phyloP scores from a whole-genome alignment of 2,797 vertebrate species.

The Phoeniculus purpureus region DNA sequence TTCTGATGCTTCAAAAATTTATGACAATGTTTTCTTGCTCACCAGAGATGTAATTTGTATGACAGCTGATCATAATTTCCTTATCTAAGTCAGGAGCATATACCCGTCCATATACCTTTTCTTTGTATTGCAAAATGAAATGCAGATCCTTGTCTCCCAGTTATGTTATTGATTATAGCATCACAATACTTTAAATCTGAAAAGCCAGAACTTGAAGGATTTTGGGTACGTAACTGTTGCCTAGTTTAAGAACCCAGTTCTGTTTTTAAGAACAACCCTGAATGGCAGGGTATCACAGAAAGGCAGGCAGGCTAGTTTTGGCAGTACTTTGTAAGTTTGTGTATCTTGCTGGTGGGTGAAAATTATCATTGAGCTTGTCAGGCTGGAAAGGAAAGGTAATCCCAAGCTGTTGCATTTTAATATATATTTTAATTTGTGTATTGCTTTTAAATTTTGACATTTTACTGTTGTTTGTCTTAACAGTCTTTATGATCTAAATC shows the following conservation, averaged over 20 bases:
- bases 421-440: not conserved
- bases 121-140: not conserved
- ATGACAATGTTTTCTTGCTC: not conserved
- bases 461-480: not conserved
- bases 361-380: not conserved
- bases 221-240: not conserved
- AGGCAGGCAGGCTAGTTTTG: not conserved
- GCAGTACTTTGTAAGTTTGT: not conserved
- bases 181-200: not conserved
- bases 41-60: not conserved
- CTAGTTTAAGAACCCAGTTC: not conserved
- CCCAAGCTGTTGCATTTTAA: slow-evolving; percentile 21
- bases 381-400: not conserved
- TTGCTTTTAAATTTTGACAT: not conserved
- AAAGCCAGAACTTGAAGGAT: not conserved
- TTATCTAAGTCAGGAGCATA: not conserved
- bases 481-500: not conserved
- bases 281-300: not conserved
- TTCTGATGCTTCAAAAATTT: not conserved
- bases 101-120: not conserved
- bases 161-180: not conserved
- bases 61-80: not conserved
- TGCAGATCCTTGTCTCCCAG: not conserved
- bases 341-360: not conserved
- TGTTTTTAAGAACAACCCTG: not conserved